Evolutionary conservation across 1,140 invertebrate genomes (phyloP).

Genomic region (Stegodyphus dumicola): DNA sequence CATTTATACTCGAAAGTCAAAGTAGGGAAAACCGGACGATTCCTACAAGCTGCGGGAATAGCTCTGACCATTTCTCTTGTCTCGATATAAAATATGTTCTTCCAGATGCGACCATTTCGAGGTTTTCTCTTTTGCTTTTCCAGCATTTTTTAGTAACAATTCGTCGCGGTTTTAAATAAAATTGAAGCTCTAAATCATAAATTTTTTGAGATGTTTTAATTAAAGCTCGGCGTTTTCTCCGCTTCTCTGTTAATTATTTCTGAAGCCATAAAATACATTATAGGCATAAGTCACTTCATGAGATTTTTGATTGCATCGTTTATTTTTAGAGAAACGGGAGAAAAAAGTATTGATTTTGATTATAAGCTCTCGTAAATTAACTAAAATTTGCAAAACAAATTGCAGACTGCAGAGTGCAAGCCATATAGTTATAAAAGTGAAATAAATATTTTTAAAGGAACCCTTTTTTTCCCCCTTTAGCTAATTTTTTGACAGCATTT

Average conservation of each 20-base stretch:
- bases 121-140: slow-evolving; percentile 18
- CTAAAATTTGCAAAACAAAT: too few relatives aligned
- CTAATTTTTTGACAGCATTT: too few relatives aligned
- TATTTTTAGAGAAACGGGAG: slow-evolving; percentile 22
- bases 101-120: slow-evolving; percentile 55
- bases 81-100: slow-evolving; percentile 58
- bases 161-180: slow-evolving; percentile 38
- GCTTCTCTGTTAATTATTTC: slow-evolving; percentile 21
- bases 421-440: too few relatives aligned
- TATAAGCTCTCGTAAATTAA: neutral
- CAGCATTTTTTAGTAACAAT: neutral
- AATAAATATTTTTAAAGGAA: too few relatives aligned
- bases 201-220: slow-evolving; percentile 53
- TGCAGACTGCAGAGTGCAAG: too few relatives aligned
- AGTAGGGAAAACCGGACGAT: slow-evolving; percentile 27
- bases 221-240: slow-evolving; percentile 24
- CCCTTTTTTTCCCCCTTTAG: too few relatives aligned
- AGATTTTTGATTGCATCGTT: slow-evolving; percentile 34
- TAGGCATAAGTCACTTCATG: slow-evolving; percentile 39
- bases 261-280: slow-evolving; percentile 25
- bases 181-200: slow-evolving; percentile 30
- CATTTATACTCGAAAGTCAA: slow-evolving; percentile 1
- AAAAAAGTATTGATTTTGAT: slow-evolving; percentile 3
- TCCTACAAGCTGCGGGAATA: slow-evolving; percentile 49
- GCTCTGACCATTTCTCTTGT: slow-evolving; percentile 58